Conservation (phyloP, 2,888 invertebrate genomes). For the Heliconius cydno region DNA sequence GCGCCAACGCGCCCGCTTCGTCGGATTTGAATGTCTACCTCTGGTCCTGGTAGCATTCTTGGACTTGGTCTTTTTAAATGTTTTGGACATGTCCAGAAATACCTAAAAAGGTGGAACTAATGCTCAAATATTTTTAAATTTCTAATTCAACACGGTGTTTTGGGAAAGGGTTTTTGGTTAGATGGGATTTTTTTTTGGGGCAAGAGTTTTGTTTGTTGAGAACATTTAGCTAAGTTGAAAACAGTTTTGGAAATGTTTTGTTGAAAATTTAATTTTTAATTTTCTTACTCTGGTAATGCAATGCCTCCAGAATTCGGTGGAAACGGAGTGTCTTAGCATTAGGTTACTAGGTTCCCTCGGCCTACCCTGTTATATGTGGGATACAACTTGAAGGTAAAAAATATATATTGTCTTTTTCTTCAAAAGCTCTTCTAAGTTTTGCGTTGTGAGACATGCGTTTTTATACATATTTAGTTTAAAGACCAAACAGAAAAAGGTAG, state of each 20-base stretch:
- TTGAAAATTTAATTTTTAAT: no score
- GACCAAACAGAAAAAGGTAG: no score
- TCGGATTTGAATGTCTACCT: slow-evolving; percentile 75
- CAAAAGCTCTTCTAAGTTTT: neutral
- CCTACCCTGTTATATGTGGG: no score
- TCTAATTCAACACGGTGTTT: slow-evolving; percentile 22
- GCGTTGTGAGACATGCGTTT: neutral
- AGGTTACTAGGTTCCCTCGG: no score
- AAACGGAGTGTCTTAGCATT: no score
- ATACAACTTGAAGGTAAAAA: no score
- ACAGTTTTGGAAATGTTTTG: neutral
- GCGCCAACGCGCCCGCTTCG: slow-evolving; percentile 77
- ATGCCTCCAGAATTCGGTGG: no score
- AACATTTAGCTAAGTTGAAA: neutral
- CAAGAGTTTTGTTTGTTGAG: neutral
- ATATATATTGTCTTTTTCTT: neutral
- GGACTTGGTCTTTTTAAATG: slow-evolving; percentile 60
- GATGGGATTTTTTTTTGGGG: neutral
- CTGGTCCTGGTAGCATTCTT: slow-evolving; percentile 54
- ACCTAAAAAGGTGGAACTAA: slow-evolving; percentile 35
- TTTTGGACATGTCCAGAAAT: slow-evolving; percentile 43
- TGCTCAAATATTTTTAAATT: slow-evolving; percentile 32
- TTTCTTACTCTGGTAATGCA: no score
- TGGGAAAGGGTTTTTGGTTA: neutral
- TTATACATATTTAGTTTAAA: neutral